Evolutionary conservation across 1,140 invertebrate genomes (phyloP), one percentile per base, ranked within the genome.

Genomic region (Batillaria attramentaria): DNA sequence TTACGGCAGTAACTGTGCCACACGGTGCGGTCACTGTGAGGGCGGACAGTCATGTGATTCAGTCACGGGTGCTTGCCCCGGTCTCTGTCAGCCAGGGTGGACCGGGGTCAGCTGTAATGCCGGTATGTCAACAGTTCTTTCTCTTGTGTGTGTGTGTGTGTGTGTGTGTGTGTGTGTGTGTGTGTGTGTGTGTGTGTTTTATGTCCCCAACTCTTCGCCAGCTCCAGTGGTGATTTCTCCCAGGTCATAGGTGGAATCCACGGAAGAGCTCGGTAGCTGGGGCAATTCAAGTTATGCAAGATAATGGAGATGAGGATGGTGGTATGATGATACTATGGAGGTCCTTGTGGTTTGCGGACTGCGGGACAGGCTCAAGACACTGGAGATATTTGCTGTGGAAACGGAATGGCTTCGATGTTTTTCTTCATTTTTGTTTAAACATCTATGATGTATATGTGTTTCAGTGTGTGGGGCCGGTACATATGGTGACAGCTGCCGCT

Each of bases 11-110:
- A 75, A 78, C 1, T 87, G 85, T 66, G 65, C 69, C 43, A 57
- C 42, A 20, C 65, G 54, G 1, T 87, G 85, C 68, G 85, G 85
- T 35, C 66, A 84, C 10, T 87, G 85, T 74, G 68, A 60, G 35
- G 74, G 73, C 54, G 60, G 74, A 35, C 76, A n/a, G 18, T 18
- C 72, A 13, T 87, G 85, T 80, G 77, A 87, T 39, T 80, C 79
- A n/a, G 83, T 84, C 72, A 82, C 83, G 13, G 85, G 85, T 2
- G 75, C 46, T 24, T 87, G 85, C 73, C 41, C 66, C 0, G 50
- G 69, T 0, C 80, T 78, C 43, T 87, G 85, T 66, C 62, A 79
- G 43, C 37, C 79, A 1, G 85, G 85, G 0, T 87, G 85, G 85
- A 75, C 57, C 4, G 80, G 76, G 31, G 20, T 8, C 8, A 68